Percentiles rank a stretch among this genome's conserved stretches.
These are phyloP conservation scores for Caprella mutica DNA, from an alignment of 2,888 invertebrate species.

Conservation along the genomic window DNA sequence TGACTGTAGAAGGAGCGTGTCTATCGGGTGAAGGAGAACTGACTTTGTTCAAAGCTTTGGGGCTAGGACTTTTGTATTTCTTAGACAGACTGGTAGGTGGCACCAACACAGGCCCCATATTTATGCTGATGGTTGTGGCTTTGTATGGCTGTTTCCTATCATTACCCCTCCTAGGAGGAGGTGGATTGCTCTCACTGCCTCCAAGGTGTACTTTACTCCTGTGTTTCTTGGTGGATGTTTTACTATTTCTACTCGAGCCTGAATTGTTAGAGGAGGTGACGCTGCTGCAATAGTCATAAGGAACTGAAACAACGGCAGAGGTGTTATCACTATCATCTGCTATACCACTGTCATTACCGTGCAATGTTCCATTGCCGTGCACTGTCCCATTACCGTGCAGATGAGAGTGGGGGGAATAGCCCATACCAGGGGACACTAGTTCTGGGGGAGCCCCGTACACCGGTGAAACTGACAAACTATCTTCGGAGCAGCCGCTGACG, in stretches of 20 bases:
- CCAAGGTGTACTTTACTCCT: constrained; percentile 24
- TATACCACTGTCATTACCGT: too few relatives aligned
- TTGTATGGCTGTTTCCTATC: constrained; percentile 8
- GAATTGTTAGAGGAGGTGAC: not conserved
- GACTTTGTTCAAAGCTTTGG: not conserved
- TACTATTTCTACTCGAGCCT: too few relatives aligned
- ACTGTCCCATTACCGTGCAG: too few relatives aligned
- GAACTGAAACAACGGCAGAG: too few relatives aligned
- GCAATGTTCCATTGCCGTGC: too few relatives aligned
- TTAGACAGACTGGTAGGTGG: not conserved
- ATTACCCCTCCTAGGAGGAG: not conserved
- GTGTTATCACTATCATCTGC: too few relatives aligned
- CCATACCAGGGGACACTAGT: not conserved
- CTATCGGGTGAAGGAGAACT: constrained; percentile 1
- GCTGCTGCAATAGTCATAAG: not conserved
- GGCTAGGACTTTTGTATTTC: not conserved
- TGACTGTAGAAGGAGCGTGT: not conserved
- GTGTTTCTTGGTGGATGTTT: constrained; percentile 29
- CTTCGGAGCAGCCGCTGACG: constrained; percentile 19
- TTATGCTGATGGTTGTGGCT: constrained; percentile 30
- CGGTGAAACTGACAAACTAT: constrained; percentile 1
- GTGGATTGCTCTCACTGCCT: not conserved
- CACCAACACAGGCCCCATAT: constrained; percentile 17
- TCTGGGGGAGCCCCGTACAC: not conserved
- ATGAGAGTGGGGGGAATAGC: constrained; percentile 4